Percentiles rank a stretch among this genome's conserved stretches.
These are phyloP conservation scores for Dasypogon diadema DNA, from an alignment of 2,888 invertebrate species.

Conservation along the genomic window DNA sequence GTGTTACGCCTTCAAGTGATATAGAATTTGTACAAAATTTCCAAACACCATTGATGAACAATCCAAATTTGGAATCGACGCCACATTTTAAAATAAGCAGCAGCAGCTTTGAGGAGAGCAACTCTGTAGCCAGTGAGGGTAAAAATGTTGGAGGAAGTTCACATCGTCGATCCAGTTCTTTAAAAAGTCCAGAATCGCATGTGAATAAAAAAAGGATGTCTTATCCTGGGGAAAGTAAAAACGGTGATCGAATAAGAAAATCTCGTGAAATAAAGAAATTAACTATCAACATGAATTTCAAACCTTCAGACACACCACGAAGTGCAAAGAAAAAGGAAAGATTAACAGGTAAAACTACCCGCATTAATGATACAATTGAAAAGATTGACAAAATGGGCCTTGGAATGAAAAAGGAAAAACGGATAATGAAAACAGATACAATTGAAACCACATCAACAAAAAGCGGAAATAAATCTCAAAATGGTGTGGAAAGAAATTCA, in stretches of 20 bases:
- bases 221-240: not conserved
- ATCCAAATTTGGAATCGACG: not conserved
- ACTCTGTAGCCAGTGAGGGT: not conserved
- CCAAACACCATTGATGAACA: not conserved
- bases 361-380: not conserved
- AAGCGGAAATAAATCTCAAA: not conserved
- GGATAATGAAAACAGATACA: not conserved
- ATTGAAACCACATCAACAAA: not conserved
- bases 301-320: no score
- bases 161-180: not conserved
- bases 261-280: not conserved
- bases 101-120: not conserved
- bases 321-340: not conserved
- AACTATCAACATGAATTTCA: not conserved
- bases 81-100: not conserved
- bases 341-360: not conserved
- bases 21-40: constrained; percentile 48
- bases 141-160: no score
- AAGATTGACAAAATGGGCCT: not conserved
- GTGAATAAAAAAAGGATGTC: not conserved
- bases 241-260: not conserved
- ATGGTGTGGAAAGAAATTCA: not conserved
- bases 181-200: not conserved
- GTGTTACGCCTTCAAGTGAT: constrained; percentile 53
- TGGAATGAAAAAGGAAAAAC: not conserved